phyloP scores from a whole-genome alignment of 1,140 invertebrate species.

The Trichonephila clavipes region DNA sequence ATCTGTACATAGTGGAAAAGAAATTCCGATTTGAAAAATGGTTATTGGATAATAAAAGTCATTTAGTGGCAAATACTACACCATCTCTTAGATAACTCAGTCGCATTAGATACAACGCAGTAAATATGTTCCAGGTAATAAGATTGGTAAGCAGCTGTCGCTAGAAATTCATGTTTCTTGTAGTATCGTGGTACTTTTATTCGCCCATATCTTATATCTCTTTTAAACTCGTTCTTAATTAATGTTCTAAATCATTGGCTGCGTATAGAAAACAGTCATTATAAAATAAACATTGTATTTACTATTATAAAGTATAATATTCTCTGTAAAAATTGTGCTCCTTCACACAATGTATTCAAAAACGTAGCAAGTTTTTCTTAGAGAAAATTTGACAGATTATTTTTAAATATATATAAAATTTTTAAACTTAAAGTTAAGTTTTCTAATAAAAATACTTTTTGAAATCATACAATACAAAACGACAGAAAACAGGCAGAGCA shows the following conservation, averaged over 20 bases:
- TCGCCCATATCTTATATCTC: not conserved
- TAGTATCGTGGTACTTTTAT: not conserved
- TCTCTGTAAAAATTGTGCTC: too few species aligned
- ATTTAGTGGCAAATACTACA: slow-evolving; percentile 6
- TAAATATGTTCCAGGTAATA: not conserved
- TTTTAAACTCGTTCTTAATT: not conserved
- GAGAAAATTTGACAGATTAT: too few species aligned
- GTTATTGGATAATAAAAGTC: slow-evolving; percentile 34
- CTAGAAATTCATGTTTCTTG: not conserved
- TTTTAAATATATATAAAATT: too few species aligned
- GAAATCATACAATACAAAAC: too few species aligned
- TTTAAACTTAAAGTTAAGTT: too few species aligned
- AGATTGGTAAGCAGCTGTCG: not conserved
- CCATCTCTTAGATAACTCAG: not conserved
- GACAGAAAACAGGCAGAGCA: too few species aligned
- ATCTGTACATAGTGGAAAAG: not conserved
- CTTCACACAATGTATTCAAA: too few species aligned
- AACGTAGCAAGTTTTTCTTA: too few species aligned
- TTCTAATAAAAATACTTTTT: too few species aligned
- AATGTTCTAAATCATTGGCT: not conserved
- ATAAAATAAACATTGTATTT: not conserved
- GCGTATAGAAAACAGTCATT: not conserved
- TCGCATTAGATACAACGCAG: not conserved
- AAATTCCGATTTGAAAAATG: not conserved
- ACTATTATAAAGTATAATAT: not conserved